Percentiles rank a stretch among this genome's conserved stretches.
These are phyloP conservation scores for Ctenomys sociabilis DNA, from an alignment of 2,113 vertebrate genomes.

Conservation along the genomic window DNA sequence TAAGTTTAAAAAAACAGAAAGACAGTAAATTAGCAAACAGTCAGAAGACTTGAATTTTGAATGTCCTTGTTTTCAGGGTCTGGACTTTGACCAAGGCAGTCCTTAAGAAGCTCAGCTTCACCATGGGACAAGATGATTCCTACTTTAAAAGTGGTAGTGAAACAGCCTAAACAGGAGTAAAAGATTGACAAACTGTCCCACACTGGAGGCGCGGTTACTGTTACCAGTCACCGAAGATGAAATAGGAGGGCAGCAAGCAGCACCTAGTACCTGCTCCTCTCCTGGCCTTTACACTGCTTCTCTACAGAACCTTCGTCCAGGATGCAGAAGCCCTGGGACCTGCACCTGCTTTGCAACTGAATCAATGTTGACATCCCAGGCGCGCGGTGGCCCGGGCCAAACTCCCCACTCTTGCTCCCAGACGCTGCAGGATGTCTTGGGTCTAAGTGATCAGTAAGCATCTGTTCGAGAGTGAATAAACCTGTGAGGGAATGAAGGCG, in stretches of 20 bases:
- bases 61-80: neutral
- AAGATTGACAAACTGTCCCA: slow-evolving; percentile 13
- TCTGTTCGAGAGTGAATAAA: neutral
- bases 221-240: neutral
- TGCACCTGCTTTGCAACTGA: neutral
- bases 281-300: neutral
- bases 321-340: neutral
- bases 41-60: slow-evolving; percentile 26
- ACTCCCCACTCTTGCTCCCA: slow-evolving; percentile 34
- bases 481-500: slow-evolving; percentile 18
- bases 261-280: neutral
- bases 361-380: neutral
- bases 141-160: neutral
- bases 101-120: neutral
- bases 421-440: neutral
- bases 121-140: neutral
- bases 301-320: neutral
- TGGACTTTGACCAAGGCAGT: neutral
- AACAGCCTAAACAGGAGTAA: neutral
- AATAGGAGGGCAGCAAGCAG: neutral
- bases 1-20: neutral
- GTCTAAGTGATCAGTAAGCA: neutral
- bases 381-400: neutral
- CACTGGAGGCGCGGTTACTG: neutral
- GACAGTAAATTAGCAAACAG: neutral